phyloP scores from a whole-genome alignment of 35 echinoderm and acorn worm species.

The Diadema setosum region DNA sequence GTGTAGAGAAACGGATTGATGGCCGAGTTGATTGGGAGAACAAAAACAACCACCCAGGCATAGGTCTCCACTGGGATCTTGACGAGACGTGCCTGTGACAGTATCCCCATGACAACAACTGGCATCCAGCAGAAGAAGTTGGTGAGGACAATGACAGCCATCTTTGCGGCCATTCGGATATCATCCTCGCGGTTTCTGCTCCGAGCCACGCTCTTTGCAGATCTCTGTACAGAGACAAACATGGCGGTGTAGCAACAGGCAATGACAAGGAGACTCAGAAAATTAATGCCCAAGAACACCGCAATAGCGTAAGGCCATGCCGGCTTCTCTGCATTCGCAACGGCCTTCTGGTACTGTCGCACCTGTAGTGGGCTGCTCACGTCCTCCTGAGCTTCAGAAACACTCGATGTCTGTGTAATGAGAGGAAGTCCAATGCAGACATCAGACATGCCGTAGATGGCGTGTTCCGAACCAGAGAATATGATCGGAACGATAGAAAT shows the following conservation, averaged over 20 bases:
- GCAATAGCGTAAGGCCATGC: background rate
- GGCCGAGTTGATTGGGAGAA: constrained; percentile 59
- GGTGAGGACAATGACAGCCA: constrained; percentile 19
- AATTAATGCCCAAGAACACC: background rate
- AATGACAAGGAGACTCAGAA: background rate
- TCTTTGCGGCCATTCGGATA: background rate
- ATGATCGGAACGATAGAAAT: background rate
- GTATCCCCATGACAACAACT: constrained; percentile 30
- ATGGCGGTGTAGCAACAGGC: constrained; percentile 8
- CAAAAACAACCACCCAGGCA: constrained; percentile 42
- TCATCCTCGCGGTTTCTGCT: background rate
- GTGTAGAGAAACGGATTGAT: no score
- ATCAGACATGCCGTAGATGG: constrained; percentile 12
- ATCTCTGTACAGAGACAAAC: background rate
- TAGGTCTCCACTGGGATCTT: background rate
- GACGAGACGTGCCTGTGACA: background rate
- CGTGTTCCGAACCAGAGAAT: background rate
- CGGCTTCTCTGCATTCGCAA: background rate
- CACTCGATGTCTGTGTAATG: background rate
- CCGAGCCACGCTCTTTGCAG: background rate
- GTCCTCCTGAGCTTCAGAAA: background rate
- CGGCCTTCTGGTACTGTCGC: background rate
- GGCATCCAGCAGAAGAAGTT: constrained; percentile 58
- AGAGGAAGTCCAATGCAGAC: constrained; percentile 10
- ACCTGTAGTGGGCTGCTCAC: background rate